A percentile compares a stretch with the other conserved stretches of the same genome.
Conservation (phyloP, 2,113 vertebrate species). For the Leucoraja erinaceus region DNA sequence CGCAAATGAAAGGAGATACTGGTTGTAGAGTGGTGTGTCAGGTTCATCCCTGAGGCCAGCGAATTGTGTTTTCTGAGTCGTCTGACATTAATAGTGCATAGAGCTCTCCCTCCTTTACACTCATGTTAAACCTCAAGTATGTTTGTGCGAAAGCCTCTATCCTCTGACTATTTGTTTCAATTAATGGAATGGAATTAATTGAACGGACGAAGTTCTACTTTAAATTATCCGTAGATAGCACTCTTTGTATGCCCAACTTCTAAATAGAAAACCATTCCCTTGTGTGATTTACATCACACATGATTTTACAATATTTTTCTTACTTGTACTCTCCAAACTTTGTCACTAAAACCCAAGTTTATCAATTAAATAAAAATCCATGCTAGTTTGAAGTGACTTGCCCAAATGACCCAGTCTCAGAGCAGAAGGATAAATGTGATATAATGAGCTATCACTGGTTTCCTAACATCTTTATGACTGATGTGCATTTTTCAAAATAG, state of each 20-base stretch:
- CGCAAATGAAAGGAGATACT: constrained; percentile 47
- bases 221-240: neutral
- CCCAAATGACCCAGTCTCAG: neutral
- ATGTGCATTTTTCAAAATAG: neutral
- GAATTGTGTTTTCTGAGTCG: constrained; percentile 40
- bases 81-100: constrained; percentile 26
- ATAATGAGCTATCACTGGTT: neutral
- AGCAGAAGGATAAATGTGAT: neutral
- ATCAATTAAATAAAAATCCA: neutral
- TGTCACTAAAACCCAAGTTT: neutral
- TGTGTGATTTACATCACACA: neutral
- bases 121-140: constrained; percentile 37
- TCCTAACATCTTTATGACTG: neutral
- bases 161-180: constrained; percentile 1
- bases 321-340: neutral
- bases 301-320: neutral
- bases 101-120: constrained; percentile 41
- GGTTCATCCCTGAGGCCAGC: constrained; percentile 44
- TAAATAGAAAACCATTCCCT: neutral
- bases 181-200: neutral
- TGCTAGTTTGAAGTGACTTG: neutral
- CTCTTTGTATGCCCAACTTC: no score
- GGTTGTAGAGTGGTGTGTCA: constrained; percentile 40
- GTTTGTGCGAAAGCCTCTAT: neutral
- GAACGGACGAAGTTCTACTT: neutral